Evolutionary conservation across 2,888 invertebrate genomes (phyloP).

Genomic region (Lasioglossum marginatum): DNA sequence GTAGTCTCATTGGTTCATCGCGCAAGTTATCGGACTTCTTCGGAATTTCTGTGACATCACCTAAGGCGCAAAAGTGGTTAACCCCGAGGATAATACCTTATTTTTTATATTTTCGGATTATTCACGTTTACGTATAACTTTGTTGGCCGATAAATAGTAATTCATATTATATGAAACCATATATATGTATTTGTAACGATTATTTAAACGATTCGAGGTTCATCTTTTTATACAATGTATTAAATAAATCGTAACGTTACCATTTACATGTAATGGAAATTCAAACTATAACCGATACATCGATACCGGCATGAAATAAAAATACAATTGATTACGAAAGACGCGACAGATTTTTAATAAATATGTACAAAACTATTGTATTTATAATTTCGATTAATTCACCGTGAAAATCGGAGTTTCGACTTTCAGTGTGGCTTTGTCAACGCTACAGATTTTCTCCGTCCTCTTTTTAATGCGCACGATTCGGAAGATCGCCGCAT

Average conservation of each 20-base stretch:
- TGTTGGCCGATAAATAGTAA: not conserved
- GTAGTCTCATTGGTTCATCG: slow-evolving; percentile 52
- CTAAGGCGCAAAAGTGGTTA: not conserved
- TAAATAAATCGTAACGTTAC: not conserved
- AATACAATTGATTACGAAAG: not conserved
- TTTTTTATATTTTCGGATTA: not conserved
- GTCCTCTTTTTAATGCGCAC: not conserved
- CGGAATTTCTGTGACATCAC: not conserved
- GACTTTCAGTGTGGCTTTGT: not conserved
- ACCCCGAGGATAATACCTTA: not conserved
- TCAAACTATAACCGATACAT: not conserved
- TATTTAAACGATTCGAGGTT: not conserved
- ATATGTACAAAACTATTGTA: not conserved
- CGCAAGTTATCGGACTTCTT: slow-evolving; percentile 43
- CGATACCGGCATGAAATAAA: not conserved
- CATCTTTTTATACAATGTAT: not conserved
- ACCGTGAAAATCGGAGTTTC: not conserved
- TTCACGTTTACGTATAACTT: not conserved
- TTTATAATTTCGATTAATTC: not conserved
- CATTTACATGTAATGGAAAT: not conserved
- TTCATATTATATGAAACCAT: not conserved
- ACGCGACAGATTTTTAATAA: not conserved
- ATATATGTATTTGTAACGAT: not conserved
- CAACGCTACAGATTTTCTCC: not conserved
- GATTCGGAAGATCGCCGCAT: not conserved